Base-by-base conservation (phyloP, 2,797 vertebrate species). In the Hoplostethus mediterraneus region DNA sequence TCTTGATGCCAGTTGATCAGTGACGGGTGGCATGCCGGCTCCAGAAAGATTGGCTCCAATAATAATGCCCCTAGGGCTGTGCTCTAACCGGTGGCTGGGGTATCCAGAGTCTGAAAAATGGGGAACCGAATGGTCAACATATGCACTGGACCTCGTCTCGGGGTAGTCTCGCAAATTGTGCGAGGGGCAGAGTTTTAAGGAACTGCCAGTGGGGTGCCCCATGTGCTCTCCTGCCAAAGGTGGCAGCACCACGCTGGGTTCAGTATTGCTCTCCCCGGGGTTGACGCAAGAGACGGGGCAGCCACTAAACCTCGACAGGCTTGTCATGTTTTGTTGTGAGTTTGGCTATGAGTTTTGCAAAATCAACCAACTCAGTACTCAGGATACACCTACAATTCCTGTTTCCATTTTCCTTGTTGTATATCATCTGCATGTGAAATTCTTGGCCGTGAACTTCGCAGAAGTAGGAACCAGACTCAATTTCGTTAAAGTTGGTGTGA, bases 361-460 rank as follows among this genome's bases (percentile, higher is more conserved):
- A 92, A 85, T 87, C 83, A 88, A 90, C 80, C 81, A 85, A 71
- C 83, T 53, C 78, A 67, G 85, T 85, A 82, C 75, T 93, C 91
- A 90, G 78, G 88, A 85, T 83, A 68, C 90, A 90, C 91, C 93
- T 69, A 80, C 78, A 85, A 88, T 88, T 81, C 67, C 85, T 73
- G 79, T 84, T 82, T 83, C 91, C 91, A 93, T 94, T 79, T 66
- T 75, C 66, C 90, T 63, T 81, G 88, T 78, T 88, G 85, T 90
- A 77, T 89, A 94, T 95, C 93, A 95, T 94, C 94, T 95, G 92
- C 89, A 93, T 87, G 93, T 94, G 90, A 91, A 90, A 93, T 92
- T 94, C 88, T 90, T 92, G 90, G 90, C 91, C 82, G 90, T 92
- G 88, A 92, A 94, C 92, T 89, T 91, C 90, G 90, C 86, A 86